Evolutionary conservation across 2,888 invertebrate species (phyloP), one percentile per base, ranked within the genome.

Genomic region (Epinotia nisella): DNA sequence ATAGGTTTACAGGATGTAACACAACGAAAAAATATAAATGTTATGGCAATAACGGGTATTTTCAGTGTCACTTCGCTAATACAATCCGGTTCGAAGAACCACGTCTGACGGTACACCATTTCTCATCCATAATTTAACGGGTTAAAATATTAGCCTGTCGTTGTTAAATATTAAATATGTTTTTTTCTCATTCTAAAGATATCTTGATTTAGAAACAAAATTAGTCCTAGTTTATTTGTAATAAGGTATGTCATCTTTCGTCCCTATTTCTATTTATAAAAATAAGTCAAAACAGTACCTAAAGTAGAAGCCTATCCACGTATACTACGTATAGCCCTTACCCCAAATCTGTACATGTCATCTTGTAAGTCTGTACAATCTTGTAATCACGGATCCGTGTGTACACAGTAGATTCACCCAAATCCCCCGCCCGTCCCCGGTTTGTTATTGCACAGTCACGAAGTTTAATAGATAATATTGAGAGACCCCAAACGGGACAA

Each of bases 381-480:
- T 67, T 67, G 45, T 70, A 71, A 65, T 71, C 56, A n/a, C 21
- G 39, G 21, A 39, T 19, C 49, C 4, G 21, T 58, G 35, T 71
- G 49, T 67, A 72, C 67, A 62, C 61, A 68, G 72, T 61, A 56
- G 17, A 45, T 29, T 41, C 29, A 19, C 61, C 53, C 71, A 29
- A 29, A 67, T 19, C 67, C 71, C 55, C 17, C 15, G 35, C 19
- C n/a, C 1, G 11, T n/a, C 39, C 53, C 21, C 7, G 17, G 53
- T 58, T 45, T 73, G 74, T 77, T 78, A 76, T 77, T 82, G 81
- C 81, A 68, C 65, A 77, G 82, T 82, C 82, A 82, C 79, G 80
- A 77, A 74, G 74, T 77, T 76, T 81, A 81, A 81, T 82, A 82
- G 80, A 81, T 81, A 82, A 82, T 73, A 83, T 82, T 77, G 79